These are phyloP conservation scores for Leptonema lineaticorne DNA, from an alignment of 1,140 invertebrate species.

Conservation along the genomic window DNA sequence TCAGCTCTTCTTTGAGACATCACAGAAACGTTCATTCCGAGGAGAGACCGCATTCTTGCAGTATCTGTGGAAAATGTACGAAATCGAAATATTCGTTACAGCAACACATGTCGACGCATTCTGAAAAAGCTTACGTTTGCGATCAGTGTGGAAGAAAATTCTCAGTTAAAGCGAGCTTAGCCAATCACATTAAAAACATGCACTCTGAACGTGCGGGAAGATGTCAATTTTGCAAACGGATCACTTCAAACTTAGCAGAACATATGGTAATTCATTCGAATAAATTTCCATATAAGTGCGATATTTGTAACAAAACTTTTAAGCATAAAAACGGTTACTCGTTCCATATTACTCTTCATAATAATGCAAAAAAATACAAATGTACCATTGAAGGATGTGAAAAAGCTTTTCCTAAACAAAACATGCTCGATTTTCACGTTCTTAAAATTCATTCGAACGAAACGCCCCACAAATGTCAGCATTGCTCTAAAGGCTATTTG, in stretches of 20 bases:
- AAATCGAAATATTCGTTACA: conserved; percentile 47
- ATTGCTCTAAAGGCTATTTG: conserved; percentile 39
- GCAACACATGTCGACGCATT: conserved; percentile 48
- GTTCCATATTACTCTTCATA: conserved; percentile 24
- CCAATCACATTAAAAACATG: conserved; percentile 47
- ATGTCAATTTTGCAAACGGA: conserved; percentile 26
- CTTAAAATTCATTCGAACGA: conserved; percentile 34
- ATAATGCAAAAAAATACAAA: conserved; percentile 33
- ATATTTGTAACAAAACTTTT: conserved; percentile 26
- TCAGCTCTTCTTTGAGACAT: conserved; percentile 49
- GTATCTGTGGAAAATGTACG: conserved; percentile 45
- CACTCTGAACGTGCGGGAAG: conserved; percentile 44
- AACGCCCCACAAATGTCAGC: conserved; percentile 29
- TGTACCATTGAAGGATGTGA: conserved; percentile 27
- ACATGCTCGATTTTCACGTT: conserved; percentile 35
- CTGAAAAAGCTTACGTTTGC: conserved; percentile 44
- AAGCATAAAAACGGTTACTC: conserved; percentile 21
- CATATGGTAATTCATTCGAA: conserved; percentile 48
- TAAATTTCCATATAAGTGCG: conserved; percentile 40
- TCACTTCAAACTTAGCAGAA: conserved; percentile 41
- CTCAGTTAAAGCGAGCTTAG: conserved; percentile 45
- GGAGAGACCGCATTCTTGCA: conserved; percentile 37
- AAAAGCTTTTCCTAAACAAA: conserved; percentile 28
- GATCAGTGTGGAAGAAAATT: conserved; percentile 47
- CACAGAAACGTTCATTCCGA: conserved; percentile 49